phyloP scores from a whole-genome alignment of 2,797 vertebrate genomes.

The Benthosema pterotum region DNA sequence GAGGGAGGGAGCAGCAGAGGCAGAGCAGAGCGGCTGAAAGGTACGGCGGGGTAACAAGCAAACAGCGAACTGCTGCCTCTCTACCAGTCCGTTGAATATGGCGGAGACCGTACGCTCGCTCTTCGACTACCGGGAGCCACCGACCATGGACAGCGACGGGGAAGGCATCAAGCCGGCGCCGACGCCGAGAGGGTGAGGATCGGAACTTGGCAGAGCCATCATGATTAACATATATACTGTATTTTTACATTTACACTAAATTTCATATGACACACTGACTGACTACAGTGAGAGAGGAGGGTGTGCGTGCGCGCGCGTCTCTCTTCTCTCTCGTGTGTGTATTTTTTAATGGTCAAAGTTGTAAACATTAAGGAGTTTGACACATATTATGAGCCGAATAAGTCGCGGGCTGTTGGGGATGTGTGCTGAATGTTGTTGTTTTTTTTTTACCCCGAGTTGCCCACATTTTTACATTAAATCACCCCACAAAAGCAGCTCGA shows the following conservation, averaged over 20 bases:
- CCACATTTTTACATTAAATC: slow-evolving; percentile 23
- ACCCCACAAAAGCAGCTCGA: slow-evolving; percentile 45
- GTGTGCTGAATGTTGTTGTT: slow-evolving; percentile 10
- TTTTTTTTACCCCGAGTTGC: background rate
- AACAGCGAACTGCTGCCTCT: slow-evolving; percentile 36
- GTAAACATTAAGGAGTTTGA: slow-evolving; percentile 39
- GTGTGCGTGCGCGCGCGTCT: slow-evolving; percentile 62
- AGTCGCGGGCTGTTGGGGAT: too few relatives aligned
- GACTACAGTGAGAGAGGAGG: slow-evolving; percentile 54
- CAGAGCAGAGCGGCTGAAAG: slow-evolving; percentile 51
- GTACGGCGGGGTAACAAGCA: slow-evolving; percentile 36
- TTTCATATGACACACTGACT: too few relatives aligned
- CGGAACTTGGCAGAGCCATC: too few relatives aligned
- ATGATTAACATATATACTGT: too few relatives aligned
- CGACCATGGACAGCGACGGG: slow-evolving; percentile 75
- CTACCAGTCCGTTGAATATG: slow-evolving; percentile 75
- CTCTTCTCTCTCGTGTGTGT: slow-evolving; percentile 15
- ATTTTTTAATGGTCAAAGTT: slow-evolving; percentile 68
- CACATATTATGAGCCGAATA: background rate
- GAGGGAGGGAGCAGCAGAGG: slow-evolving; percentile 27
- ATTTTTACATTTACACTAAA: too few relatives aligned
- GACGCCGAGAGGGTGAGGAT: slow-evolving; percentile 77
- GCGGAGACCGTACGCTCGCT: slow-evolving; percentile 79
- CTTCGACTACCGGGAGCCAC: slow-evolving; percentile 78
- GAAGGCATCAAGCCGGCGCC: slow-evolving; percentile 71